Evolutionary conservation across 30 jellyfish, hydroid and myxozoan genomes (phyloP).

Genomic region (Hydractinia echinata): DNA sequence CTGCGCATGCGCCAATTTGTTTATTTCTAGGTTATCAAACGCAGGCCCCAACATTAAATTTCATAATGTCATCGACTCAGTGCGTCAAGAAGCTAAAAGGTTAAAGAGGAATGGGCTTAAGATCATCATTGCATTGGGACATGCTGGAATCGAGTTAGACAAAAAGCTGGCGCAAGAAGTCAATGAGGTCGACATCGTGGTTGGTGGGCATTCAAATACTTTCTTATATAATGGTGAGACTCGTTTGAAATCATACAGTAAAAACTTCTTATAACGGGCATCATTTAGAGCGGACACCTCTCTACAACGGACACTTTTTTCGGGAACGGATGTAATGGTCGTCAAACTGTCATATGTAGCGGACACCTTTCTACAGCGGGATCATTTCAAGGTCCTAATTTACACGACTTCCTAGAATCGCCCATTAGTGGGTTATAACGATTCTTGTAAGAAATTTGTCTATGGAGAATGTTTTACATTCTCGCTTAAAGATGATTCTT

Average conservation of each 20-base stretch:
- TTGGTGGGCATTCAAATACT: slow-evolving; percentile 84
- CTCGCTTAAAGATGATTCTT: too few species aligned
- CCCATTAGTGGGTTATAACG: too few species aligned
- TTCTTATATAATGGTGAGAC: slow-evolving; percentile 63
- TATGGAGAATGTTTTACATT: too few species aligned
- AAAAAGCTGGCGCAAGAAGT: slow-evolving; percentile 51
- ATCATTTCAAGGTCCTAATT: too few species aligned
- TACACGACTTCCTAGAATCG: too few species aligned
- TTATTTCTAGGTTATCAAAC: slow-evolving; percentile 42
- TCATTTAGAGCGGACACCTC: too few species aligned
- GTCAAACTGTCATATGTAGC: too few species aligned
- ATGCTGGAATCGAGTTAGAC: slow-evolving; percentile 73
- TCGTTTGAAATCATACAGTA: background rate
- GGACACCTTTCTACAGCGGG: too few species aligned
- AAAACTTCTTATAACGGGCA: too few species aligned
- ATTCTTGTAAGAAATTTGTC: too few species aligned
- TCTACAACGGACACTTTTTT: too few species aligned
- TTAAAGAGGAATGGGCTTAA: slow-evolving; percentile 34
- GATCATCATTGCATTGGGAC: slow-evolving; percentile 65
- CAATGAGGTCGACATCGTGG: slow-evolving; percentile 58
- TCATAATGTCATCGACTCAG: slow-evolving; percentile 44
- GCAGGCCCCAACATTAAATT: slow-evolving; percentile 73
- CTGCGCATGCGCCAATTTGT: background rate
- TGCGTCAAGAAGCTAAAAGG: slow-evolving; percentile 33
- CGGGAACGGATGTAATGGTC: too few species aligned